These are phyloP conservation scores for Scotopteryx bipunctaria DNA, from an alignment of 2,888 invertebrate genomes.

Conservation along the genomic window DNA sequence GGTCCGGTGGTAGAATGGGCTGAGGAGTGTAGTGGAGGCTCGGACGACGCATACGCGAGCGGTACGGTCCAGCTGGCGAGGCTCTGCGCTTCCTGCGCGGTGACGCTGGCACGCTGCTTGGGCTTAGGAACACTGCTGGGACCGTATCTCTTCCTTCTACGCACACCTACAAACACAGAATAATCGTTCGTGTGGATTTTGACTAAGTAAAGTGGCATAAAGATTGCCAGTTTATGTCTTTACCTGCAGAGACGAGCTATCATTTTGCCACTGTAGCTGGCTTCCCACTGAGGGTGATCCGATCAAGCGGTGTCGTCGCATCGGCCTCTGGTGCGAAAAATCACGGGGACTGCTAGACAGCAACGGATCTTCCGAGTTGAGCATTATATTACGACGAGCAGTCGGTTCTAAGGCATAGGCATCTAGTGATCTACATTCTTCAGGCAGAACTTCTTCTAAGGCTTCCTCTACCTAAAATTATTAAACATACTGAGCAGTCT, in stretches of 20 bases:
- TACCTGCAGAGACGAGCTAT: conserved; percentile 70
- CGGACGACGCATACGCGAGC: conserved; percentile 77
- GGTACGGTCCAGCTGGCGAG: conserved; percentile 83
- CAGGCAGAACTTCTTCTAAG: conserved; percentile 91
- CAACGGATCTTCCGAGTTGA: conserved; percentile 93
- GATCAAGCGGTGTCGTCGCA: conserved; percentile 62
- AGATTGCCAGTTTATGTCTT: not conserved
- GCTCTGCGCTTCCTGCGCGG: conserved; percentile 86
- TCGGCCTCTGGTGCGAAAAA: conserved; percentile 80
- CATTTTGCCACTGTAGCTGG: conserved; percentile 70
- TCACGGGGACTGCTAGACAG: conserved; percentile 93
- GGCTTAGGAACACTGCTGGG: conserved; percentile 91
- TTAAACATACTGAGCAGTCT: conserved; percentile 22
- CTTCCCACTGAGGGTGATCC: conserved; percentile 50
- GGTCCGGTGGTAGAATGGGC: conserved; percentile 96
- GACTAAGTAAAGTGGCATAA: not conserved
- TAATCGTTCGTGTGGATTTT: not conserved
- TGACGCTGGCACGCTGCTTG: conserved; percentile 87
- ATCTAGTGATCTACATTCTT: conserved; percentile 86
- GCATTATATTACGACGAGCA: conserved; percentile 93
- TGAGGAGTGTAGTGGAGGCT: conserved; percentile 92
- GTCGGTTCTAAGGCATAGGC: conserved; percentile 86
- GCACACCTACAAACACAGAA: conserved; percentile 59
- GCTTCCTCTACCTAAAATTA: conserved; percentile 88
- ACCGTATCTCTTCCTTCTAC: conserved; percentile 86